Evolutionary conservation across 2,113 vertebrate species (phyloP), one percentile per base, ranked within the genome.

Genomic region (Platichthys stellatus): DNA sequence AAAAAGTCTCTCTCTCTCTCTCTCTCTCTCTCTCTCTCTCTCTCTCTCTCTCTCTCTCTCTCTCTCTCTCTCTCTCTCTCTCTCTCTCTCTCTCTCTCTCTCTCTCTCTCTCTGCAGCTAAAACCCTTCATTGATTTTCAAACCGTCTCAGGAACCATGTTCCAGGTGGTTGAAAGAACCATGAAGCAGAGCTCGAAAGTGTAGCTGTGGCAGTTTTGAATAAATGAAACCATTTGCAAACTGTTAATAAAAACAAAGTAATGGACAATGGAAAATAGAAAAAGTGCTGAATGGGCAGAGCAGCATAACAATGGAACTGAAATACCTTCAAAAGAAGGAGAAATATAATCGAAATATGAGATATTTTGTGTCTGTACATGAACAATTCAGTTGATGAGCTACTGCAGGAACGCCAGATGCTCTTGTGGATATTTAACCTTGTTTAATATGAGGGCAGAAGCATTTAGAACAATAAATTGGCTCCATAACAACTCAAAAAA

Each of bases 91-190:
- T 69, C 69, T 83, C n/a, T 58, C 10, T 7, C 57, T 76, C 38
- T 87, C 72, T 80, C 2, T 24, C 24, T 24, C 69, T 69, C 69
- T 83, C 83, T 85, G 83, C 64, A 85, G 64, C 69, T 72, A 65
- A 82, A 89, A 82, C 49, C 73, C 79, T 84, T 86, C 83, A 83
- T 59, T 88, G 84, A 76, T 78, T 83, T 76, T 80, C 70, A 85
- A 63, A 82, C 72, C 69, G 78, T 77, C 62, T 77, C 66, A 80
- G 57, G 53, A 80, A 78, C 60, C 23, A 40, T 61, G 63, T 72
- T 76, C 82, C 72, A 86, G 69, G 67, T 86, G 79, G 65, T 81
- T 74, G 77, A 76, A 71, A 66, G 62, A 53, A 85, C 63, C 64
- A 82, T 80, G 72, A 86, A 86, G 76, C 74, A 63, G 40, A 47